Conservation (phyloP, 2,888 invertebrate genomes). For the Hermaeophaga mercurialis region DNA sequence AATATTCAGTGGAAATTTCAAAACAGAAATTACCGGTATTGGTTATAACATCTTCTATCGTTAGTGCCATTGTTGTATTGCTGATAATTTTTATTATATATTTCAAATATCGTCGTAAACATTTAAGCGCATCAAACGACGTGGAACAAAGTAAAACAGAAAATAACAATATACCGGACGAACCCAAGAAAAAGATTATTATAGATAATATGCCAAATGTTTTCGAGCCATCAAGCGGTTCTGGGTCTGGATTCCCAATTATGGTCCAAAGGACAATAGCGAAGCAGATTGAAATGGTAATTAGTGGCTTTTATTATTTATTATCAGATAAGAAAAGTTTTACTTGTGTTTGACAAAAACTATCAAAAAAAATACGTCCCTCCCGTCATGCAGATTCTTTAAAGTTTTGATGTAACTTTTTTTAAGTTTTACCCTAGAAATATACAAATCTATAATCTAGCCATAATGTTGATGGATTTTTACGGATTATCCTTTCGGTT, state of each 20-base stretch:
- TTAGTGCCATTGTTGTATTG: background rate
- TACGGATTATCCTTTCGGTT: no score
- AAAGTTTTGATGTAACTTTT: no score
- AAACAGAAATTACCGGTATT: conserved; percentile 4
- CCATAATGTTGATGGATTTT: no score
- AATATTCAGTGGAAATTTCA: conserved; percentile 8
- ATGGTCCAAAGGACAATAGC: conserved; percentile 37
- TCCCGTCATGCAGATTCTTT: no score
- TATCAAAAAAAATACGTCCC: no score
- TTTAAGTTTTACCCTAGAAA: no score
- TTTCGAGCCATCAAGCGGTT: conserved; percentile 18
- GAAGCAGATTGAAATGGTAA: conserved; percentile 34
- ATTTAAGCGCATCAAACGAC: background rate
- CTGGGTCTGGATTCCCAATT: conserved; percentile 18
- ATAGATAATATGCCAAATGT: conserved; percentile 5
- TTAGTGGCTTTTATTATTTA: no score
- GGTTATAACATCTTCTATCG: background rate
- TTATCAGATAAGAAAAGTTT: no score
- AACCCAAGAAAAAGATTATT: background rate
- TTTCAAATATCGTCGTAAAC: background rate
- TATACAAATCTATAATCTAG: no score
- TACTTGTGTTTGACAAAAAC: no score
- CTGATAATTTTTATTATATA: background rate
- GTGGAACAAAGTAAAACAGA: background rate
- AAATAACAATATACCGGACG: background rate